These are phyloP conservation scores for Hirtodrosophila confusa DNA, from an alignment of 2,888 invertebrate genomes.

Conservation along the genomic window DNA sequence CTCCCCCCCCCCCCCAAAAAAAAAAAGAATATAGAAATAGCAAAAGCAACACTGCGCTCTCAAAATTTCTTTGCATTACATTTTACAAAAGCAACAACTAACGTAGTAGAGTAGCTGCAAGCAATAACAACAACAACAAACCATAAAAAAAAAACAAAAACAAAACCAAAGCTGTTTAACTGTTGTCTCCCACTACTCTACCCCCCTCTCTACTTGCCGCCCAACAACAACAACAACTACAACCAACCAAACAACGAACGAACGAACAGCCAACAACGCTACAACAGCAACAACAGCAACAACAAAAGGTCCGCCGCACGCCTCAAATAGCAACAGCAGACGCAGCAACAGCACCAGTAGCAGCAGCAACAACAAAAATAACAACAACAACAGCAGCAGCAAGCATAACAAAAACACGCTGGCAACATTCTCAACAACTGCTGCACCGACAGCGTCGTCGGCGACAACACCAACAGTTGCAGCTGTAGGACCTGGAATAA, in stretches of 20 bases:
- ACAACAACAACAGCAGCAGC: constrained; percentile 47
- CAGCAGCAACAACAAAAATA: constrained; percentile 24
- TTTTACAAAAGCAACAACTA: constrained; percentile 57
- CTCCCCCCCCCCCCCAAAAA: background rate
- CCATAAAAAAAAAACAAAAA: constrained; percentile 24
- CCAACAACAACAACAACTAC: constrained; percentile 39
- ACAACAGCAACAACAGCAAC: constrained; percentile 17
- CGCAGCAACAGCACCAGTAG: constrained; percentile 32
- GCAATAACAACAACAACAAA: constrained; percentile 58
- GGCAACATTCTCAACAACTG: constrained; percentile 48
- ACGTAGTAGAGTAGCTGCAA: constrained; percentile 75
- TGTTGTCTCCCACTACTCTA: constrained; percentile 78
- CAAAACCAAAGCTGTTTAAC: constrained; percentile 71
- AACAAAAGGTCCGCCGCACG: constrained; percentile 37
- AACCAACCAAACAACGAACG: constrained; percentile 22
- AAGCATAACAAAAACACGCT: constrained; percentile 61
- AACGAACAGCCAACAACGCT: constrained; percentile 18
- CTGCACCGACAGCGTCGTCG: constrained; percentile 55
- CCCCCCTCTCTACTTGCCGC: constrained; percentile 59
- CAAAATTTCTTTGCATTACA: constrained; percentile 51
- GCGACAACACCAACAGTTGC: constrained; percentile 36
- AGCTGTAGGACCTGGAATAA: constrained; percentile 30
- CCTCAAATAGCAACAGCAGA: constrained; percentile 25
- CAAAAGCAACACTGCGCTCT: constrained; percentile 30
- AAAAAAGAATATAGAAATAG: background rate